These are phyloP conservation scores for Synanthedon andrenaeformis DNA, from an alignment of 2,888 invertebrate genomes.

Conservation along the genomic window DNA sequence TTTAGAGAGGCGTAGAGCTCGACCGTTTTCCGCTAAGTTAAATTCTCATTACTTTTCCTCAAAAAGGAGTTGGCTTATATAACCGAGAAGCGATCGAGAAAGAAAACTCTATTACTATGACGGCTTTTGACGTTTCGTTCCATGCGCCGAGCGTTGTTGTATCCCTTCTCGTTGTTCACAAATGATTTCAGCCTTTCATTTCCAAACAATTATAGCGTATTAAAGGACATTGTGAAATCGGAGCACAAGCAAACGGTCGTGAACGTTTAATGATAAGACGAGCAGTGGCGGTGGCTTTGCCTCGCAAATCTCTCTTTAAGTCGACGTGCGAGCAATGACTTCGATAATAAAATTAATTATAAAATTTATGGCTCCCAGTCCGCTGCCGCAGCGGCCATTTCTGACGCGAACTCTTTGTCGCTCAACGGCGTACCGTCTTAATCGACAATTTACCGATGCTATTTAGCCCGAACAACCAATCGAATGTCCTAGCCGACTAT, in stretches of 20 bases:
- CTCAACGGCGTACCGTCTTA: conserved; percentile 47
- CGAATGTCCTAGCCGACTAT: conserved; percentile 26
- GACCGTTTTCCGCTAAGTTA: conserved; percentile 62
- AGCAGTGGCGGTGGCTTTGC: conserved; percentile 43
- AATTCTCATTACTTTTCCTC: conserved; percentile 64
- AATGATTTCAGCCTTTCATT: conserved; percentile 32
- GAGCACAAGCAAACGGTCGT: conserved; percentile 35
- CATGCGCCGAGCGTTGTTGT: conserved; percentile 23
- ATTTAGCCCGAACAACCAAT: conserved; percentile 28
- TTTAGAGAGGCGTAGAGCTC: conserved; percentile 27
- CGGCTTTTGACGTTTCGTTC: conserved; percentile 44
- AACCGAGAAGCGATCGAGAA: conserved; percentile 42
- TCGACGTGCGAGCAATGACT: conserved; percentile 50
- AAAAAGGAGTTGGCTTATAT: conserved; percentile 60
- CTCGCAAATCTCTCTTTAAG: conserved; percentile 58
- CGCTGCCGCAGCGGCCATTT: conserved; percentile 26
- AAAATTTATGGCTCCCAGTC: conserved; percentile 41
- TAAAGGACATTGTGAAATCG: conserved; percentile 40
- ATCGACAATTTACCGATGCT: conserved; percentile 49
- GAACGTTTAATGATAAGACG: conserved; percentile 57
- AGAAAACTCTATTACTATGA: conserved; percentile 59
- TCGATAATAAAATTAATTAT: conserved; percentile 62
- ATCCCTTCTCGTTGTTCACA: conserved; percentile 24
- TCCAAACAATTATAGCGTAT: conserved; percentile 49
- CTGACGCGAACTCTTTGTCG: conserved; percentile 39